Base-by-base conservation (phyloP, 2,888 invertebrate species). In the Nemurella pictetii region DNA sequence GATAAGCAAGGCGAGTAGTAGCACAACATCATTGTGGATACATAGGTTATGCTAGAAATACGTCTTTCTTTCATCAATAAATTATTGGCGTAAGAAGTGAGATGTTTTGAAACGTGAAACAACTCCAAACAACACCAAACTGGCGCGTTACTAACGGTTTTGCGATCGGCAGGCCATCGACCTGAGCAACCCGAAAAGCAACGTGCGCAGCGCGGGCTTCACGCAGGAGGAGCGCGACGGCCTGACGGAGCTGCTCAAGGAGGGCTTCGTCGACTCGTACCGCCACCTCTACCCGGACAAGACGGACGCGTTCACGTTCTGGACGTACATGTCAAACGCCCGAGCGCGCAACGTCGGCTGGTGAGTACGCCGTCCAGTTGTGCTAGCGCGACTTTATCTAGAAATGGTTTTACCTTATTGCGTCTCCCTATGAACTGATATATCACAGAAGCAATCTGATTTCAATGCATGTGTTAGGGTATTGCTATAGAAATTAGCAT, bases 261-360 rank as follows among this genome's bases (percentile, higher is more conserved):
- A 94, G 78, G 97, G 97, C 0, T 98, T 96, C 89, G 92, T 98
- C 0, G 99, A 99, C 90, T 94, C 96, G 0, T 99, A 94, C 90
- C 93, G 99, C 32, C 92, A 94, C 87, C 91, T 98, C 0, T 95
- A 99, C 91, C 99, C 99, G 0, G 95, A 97, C 9, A 92, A 93
- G 88, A 94, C 93, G 5, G 95, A 93, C 9, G 95, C 95, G 0
- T 99, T 98, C 90, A 97, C 98, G 0, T 99, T 96, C 90, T 99
- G 99, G 99, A 95, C 97, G 0, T 99, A 98, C 89, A 96, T 99
- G 94, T 92, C 91, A 86, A 97, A 97, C 90, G 93, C 97, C 7
- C 93, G 99, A 83, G 92, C 94, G 12, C 98, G 96, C 89, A 98
- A 99, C 91, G 93, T 98, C 87, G 99, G 99, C 90, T 99, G 99